Evolutionary conservation across 2,888 invertebrate species (phyloP), one percentile per base, ranked within the genome.

Genomic region (Tillus elongatus): DNA sequence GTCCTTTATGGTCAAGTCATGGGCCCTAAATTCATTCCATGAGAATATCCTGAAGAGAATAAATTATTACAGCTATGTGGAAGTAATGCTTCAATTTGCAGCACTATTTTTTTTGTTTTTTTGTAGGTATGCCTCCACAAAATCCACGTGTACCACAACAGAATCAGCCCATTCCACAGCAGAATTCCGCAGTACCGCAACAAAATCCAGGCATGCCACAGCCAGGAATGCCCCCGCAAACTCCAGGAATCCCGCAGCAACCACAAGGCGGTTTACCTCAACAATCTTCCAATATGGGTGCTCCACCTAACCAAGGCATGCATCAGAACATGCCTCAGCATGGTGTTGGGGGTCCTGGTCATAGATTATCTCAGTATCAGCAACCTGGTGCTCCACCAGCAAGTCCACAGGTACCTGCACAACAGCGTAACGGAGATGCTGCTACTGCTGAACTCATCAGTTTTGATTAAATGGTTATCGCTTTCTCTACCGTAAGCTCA

Each of bases 401-500:
- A 6, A 46, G 44, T 27, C 53, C 51, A 11, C 56, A 49, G 35
- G 44, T 46, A n/a, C 44, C 31, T 36, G 49, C 33, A 52, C 39
- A 59, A 50, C 38, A 63, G 54, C 41, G 62, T 57, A 58, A 63
- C 15, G 59, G 58, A 12, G 67, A 70, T 30, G 68, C 73, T 1
- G 72, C 73, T 52, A 84, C 84, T 2, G 86, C 82, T 10, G 87
- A 87, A 64, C 69, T 88, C 24, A 88, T 88, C 47, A 81, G 79
- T 58, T 88, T 88, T 51, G 87, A 87, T 69, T 87, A 71, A 74
- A 57, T n/a, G n/a, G n/a, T n/a, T n/a, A n/a, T n/a, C n/a, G n/a
- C n/a, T n/a, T n/a, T n/a, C n/a, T n/a, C 37, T n/a, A n/a, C n/a
- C n/a, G 27, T 19, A 11, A 30, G 28, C 49, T 49, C n/a, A 50